Evolutionary conservation across 2,797 vertebrate species (phyloP), one percentile per base, ranked within the genome.

Genomic region (Gobionotothen gibberifrons): DNA sequence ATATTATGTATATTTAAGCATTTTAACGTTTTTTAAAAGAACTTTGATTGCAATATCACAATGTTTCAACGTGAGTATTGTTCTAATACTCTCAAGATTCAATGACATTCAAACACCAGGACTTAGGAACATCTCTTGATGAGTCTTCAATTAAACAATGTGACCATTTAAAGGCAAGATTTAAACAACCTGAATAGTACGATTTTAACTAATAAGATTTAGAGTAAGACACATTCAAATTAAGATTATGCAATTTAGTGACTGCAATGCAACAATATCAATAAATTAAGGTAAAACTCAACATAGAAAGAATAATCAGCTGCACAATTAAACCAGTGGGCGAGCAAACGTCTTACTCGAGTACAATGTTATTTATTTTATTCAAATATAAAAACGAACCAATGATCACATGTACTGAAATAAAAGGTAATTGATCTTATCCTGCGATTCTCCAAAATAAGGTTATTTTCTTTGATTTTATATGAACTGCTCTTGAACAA

Each of bases 241-340:
- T 0, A 47, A 17, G 2, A 62, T 52, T 58, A 12, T 2, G 44
- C 7, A 70, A 22, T 11, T 26, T 11, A 32, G 9, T 9, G 1
- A 39, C 9, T 72, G 65, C 47, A 56, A 16, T 32, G 5, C 51
- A 17, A 56, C 39, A 57, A 26, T 55, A 42, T 52, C 2, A n/a
- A n/a, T n/a, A n/a, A n/a, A n/a, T 57, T 42, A 3, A 60, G 15
- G 29, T 42, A 26, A 69, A 59, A 56, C n/a, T 57, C 40, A 26
- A 56, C 39, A 53, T 11, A 16, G 52, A 55, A 64, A 52, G 19
- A 71, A 22, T 59, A 17, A 73, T 75, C 65, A 78, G 58, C 51
- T 69, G 74, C 64, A 70, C 42, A 74, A 60, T 76, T 67, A 76
- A 73, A 68, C 42, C 15, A 49, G 59, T 29, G 16, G 11, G 64